phyloP scores from a whole-genome alignment of 2,797 vertebrate species.

The Clangula hyemalis region DNA sequence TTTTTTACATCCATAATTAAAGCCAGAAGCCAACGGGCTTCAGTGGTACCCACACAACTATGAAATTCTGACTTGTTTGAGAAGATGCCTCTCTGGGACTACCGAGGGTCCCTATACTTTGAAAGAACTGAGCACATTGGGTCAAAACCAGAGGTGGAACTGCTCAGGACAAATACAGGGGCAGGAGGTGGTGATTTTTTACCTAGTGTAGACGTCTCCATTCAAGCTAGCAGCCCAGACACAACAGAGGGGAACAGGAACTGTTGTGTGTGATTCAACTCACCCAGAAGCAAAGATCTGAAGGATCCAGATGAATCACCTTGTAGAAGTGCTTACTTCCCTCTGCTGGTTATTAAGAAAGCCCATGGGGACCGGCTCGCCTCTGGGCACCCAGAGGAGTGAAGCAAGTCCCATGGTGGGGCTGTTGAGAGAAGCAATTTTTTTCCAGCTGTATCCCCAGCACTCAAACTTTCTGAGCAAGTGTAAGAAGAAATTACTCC shows the following conservation, averaged over 20 bases:
- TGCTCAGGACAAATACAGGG: neutral
- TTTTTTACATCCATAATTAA: neutral
- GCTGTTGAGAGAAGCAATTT: neutral
- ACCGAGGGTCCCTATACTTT: neutral
- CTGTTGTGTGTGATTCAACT: neutral
- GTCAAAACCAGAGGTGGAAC: neutral
- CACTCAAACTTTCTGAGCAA: neutral
- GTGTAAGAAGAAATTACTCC: neutral
- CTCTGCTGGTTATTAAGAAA: neutral
- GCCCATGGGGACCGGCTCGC: neutral
- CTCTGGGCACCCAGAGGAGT: neutral
- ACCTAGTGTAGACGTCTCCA: rapidly evolving
- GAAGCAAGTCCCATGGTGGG: neutral
- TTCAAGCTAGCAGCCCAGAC: neutral
- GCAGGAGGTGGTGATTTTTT: neutral
- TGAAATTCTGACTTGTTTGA: neutral
- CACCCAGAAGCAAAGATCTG: neutral
- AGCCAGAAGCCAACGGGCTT: neutral
- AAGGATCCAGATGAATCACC: neutral
- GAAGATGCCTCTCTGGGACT: neutral
- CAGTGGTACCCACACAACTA: neutral
- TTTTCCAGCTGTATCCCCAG: neutral
- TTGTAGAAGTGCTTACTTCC: neutral
- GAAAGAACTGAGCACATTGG: neutral
- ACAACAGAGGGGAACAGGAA: neutral